A percentile compares a stretch with the other conserved stretches of the same genome.
Conservation (phyloP, 2,888 invertebrate genomes). For the Pandemis heparana region DNA sequence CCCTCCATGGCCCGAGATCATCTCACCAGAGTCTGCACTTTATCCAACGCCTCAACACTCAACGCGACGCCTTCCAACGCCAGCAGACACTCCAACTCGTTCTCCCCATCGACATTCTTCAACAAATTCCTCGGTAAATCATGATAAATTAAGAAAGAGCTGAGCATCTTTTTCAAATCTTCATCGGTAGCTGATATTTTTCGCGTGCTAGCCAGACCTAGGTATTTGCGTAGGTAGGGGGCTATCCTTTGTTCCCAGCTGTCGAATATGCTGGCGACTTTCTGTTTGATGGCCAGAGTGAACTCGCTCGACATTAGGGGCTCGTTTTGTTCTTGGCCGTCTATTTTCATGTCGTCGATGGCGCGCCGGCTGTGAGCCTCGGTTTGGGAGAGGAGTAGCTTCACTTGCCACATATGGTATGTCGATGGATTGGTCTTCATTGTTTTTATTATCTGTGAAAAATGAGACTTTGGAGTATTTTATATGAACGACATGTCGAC, state of each 20-base stretch:
- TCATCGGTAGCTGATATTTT: conserved; percentile 63
- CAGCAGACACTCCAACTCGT: conserved; percentile 60
- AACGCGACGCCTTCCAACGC: conserved; percentile 52
- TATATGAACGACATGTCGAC: too few species aligned
- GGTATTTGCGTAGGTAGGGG: conserved; percentile 78
- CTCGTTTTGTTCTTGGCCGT: conserved; percentile 67
- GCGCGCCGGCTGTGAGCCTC: conserved; percentile 64
- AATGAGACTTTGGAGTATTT: too few species aligned
- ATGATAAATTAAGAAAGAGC: conserved; percentile 85
- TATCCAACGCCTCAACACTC: conserved; percentile 58
- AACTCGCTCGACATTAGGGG: conserved; percentile 86
- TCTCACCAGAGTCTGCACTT: conserved; percentile 58
- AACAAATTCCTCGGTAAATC: conserved; percentile 81
- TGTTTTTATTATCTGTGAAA: conserved; percentile 82
- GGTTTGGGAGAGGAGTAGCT: conserved; percentile 87
- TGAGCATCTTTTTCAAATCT: conserved; percentile 72
- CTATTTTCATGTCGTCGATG: conserved; percentile 65
- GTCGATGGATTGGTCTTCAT: conserved; percentile 82
- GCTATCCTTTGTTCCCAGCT: conserved; percentile 81
- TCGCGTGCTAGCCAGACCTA: conserved; percentile 73
- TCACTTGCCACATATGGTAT: conserved; percentile 91
- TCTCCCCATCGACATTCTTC: conserved; percentile 56
- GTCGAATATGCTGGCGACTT: conserved; percentile 82
- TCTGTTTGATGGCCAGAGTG: conserved; percentile 87
- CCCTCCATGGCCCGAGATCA: conserved; percentile 53